Conservation (phyloP, 2,113 vertebrate genomes). For the Hippocampus guttulatus region DNA sequence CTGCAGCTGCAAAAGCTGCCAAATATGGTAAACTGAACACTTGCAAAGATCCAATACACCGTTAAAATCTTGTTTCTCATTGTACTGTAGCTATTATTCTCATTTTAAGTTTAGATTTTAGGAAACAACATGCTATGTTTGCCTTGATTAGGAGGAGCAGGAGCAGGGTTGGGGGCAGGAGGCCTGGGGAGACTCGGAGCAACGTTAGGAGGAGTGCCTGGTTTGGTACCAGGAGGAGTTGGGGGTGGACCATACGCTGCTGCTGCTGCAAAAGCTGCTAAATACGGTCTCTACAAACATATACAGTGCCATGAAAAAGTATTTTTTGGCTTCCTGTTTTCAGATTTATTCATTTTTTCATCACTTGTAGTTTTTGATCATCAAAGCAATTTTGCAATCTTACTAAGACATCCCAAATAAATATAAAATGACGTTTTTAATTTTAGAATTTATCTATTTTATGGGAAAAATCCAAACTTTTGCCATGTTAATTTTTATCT, state of each 20-base stretch:
- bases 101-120: background rate
- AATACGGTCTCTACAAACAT: conserved; percentile 1
- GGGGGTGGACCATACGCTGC: background rate
- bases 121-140: background rate
- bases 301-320: background rate
- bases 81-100: background rate
- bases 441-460: no score
- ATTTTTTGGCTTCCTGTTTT: no score
- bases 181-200: conserved; percentile 10
- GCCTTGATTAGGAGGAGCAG: conserved; percentile 13
- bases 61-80: background rate
- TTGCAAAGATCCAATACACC: background rate
- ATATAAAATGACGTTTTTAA: no score
- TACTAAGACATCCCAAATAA: no score
- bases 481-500: no score
- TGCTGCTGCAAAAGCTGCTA: conserved; percentile 14
- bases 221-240: background rate
- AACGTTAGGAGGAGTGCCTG: conserved; percentile 5
- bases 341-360: no score
- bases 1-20: conserved; percentile 16
- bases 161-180: conserved; percentile 10
- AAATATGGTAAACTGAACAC: background rate
- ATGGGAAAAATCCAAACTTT: background rate
- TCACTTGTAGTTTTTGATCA: background rate
- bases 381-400: no score